Conservation (phyloP, 1,140 invertebrate genomes). For the Drosophila rufa region DNA sequence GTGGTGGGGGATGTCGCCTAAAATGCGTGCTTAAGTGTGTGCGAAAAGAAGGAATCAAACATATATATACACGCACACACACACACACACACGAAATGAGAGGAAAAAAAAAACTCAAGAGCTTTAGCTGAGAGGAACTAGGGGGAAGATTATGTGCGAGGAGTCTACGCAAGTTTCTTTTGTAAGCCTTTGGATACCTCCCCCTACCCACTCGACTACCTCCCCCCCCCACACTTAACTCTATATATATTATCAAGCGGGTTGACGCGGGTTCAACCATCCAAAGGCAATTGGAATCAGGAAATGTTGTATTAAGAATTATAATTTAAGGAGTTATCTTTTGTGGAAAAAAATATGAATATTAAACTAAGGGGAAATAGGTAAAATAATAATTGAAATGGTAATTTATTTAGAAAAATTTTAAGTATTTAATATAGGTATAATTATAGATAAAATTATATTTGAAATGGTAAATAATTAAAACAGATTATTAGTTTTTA, state of each 20-base stretch:
- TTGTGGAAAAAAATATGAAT: no score
- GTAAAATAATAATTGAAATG: no score
- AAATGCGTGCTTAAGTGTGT: constrained; percentile 54
- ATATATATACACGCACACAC: constrained; percentile 10
- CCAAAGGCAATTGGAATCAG: constrained; percentile 21
- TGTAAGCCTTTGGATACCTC: constrained; percentile 24
- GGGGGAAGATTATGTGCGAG: constrained; percentile 17
- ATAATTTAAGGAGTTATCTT: not conserved
- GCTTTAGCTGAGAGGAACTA: not conserved
- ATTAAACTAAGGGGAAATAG: no score
- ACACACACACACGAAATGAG: constrained; percentile 2
- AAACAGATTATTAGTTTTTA: no score
- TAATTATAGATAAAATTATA: no score
- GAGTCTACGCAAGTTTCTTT: constrained; percentile 42
- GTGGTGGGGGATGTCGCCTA: constrained; percentile 30
- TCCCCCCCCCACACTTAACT: constrained; percentile 6
- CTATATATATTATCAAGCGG: constrained; percentile 15
- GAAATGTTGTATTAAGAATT: not conserved
- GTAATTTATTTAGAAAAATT: no score
- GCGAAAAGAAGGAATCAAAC: constrained; percentile 53
- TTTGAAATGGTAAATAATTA: no score
- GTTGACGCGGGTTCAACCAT: constrained; percentile 34
- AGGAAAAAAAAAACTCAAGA: constrained; percentile 36
- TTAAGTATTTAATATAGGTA: no score
- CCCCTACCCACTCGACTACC: constrained; percentile 2